These are phyloP conservation scores for Phrynocephalus versicolor DNA, from an alignment of 2,113 vertebrate species.

Conservation along the genomic window DNA sequence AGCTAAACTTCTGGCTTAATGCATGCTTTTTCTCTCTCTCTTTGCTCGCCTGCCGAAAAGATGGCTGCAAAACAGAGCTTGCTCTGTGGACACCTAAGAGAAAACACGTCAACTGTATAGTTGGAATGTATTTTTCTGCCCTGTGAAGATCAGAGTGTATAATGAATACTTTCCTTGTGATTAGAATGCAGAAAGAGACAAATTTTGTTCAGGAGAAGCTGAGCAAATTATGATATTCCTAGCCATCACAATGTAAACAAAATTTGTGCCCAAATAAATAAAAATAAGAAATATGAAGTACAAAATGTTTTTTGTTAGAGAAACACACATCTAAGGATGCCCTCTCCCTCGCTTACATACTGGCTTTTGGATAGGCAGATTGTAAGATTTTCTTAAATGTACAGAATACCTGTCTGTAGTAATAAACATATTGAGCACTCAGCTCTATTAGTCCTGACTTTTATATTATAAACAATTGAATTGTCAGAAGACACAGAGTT, in stretches of 20 bases:
- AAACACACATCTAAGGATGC: not conserved
- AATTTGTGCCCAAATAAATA: conserved; percentile 47
- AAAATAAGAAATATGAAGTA: conserved; percentile 54
- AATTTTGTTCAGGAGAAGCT: conserved; percentile 31
- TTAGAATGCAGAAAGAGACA: conserved; percentile 67
- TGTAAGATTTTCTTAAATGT: not conserved
- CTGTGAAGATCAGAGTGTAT: conserved; percentile 60
- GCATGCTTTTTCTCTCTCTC: conserved; percentile 21
- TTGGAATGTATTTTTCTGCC: conserved; percentile 65
- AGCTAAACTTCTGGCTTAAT: conserved; percentile 70
- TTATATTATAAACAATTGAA: not conserved
- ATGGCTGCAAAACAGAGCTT: conserved; percentile 73
- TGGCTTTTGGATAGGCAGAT: not conserved
- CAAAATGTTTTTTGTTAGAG: not conserved
- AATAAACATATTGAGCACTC: not conserved
- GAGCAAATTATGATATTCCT: conserved; percentile 58
- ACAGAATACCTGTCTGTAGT: not conserved
- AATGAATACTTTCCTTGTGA: conserved; percentile 73
- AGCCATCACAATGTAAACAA: conserved; percentile 41
- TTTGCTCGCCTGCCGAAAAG: conserved; percentile 67
- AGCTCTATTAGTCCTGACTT: not conserved
- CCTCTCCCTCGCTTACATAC: not conserved
- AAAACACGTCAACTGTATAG: conserved; percentile 69
- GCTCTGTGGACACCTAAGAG: conserved; percentile 70
- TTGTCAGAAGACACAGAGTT: not conserved